These are phyloP conservation scores for Coccyzus lansbergi DNA, from an alignment of 2,797 vertebrate species.

Conservation along the genomic window DNA sequence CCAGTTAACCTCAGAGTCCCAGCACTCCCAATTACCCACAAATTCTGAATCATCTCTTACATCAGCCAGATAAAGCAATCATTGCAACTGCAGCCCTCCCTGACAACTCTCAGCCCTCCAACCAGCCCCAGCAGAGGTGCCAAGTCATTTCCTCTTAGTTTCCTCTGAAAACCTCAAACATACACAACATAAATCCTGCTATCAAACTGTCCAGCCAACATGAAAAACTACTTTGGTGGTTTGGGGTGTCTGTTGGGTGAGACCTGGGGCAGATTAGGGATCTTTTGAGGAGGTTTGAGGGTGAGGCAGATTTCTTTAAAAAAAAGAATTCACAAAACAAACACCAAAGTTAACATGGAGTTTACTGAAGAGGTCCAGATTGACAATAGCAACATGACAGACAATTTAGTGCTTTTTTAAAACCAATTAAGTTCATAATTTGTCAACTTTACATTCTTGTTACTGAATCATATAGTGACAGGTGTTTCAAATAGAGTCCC, in stretches of 20 bases:
- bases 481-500: not conserved
- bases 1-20: not conserved
- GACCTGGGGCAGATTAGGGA: accelerated
- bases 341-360: not conserved
- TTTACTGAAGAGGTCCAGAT: not conserved
- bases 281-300: not conserved
- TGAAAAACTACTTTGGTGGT: not conserved
- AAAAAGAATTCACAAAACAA: not conserved
- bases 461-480: not conserved
- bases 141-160: not conserved
- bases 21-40: not conserved
- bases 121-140: not conserved
- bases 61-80: not conserved
- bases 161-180: not conserved
- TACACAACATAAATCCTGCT: accelerated
- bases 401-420: not conserved
- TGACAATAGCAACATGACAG: not conserved
- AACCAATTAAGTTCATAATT: not conserved
- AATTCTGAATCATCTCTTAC: not conserved
- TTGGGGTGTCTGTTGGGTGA: accelerated
- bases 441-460: not conserved
- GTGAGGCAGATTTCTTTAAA: too few species aligned
- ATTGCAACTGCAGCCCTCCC: not conserved
- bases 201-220: accelerated
- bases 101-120: accelerated